Evolutionary conservation across 2,113 vertebrate species (phyloP), one percentile per base, ranked within the genome.

Genomic region (Pantherophis guttatus): DNA sequence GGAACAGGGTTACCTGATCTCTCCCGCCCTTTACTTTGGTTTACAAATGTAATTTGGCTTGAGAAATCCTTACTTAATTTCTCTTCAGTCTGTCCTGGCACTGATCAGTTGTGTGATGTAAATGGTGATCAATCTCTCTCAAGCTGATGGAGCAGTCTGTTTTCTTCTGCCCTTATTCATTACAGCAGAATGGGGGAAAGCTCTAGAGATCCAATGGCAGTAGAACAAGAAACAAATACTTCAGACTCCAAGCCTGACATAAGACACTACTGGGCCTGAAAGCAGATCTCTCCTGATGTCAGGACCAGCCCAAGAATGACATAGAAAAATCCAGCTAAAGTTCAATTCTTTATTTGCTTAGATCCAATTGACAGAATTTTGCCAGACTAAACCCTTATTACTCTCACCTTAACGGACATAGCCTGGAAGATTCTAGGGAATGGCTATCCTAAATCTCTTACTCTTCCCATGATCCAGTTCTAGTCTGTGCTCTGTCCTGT

Each of bases 1-100:
- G 95, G 94, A 97, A 97, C 98, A 97, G 89, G 0, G 19, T 96
- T 97, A 97, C 95, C 95, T 97, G 97, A 97, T 97, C 95, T n/a
- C 94, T 94, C 70, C 88, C 15, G 10, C 44, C 12, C 48, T 94
- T 86, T 1, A 93, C 94, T 94, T 97, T 97, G 96, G 94, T 97
- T 96, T 94, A 93, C 93, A 95, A 95, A 92, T 94, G 94, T 95
- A 95, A 93, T 97, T 52, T 4, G 93, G 90, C 91, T 96, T 96
- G 93, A 93, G 95, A 97, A 97, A 97, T 97, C 96, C 89, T 96
- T 93, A 93, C 90, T 96, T 97, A 59, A 93, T 92, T 97, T 97
- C 96, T 92, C 92, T 87, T 94, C 92, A 94, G 96, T 96, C 95
- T 95, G 92, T 96, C 96, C 97, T 95, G 57, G 95, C 93, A 93